Conservation (phyloP, 37 sponge, comb jelly and placozoan genomes). For the Crambe crambe region DNA sequence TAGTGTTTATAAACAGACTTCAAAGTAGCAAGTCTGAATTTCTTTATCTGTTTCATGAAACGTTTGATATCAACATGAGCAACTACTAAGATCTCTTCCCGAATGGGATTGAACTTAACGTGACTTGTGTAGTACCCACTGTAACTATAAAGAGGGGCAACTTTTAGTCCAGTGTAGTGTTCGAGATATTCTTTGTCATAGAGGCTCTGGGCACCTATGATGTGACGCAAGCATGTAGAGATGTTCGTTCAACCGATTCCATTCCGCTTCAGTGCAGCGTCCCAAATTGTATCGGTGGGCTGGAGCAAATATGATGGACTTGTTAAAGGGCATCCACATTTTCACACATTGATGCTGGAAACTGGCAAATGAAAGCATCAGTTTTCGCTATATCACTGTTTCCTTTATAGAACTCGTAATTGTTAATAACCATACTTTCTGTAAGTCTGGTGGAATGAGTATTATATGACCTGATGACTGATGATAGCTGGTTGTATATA, state of each 20-base stretch:
- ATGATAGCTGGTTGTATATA: conserved; percentile 21
- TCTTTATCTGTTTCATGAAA: conserved; percentile 7
- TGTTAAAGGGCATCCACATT: conserved; percentile 66
- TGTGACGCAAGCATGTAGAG: conserved; percentile 25
- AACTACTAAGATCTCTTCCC: conserved; percentile 19
- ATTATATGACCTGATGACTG: not conserved
- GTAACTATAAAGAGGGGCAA: conserved; percentile 29
- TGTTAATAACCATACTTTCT: conserved; percentile 26
- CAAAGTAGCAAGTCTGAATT: conserved; percentile 1
- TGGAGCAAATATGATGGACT: conserved; percentile 24
- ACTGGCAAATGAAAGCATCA: conserved; percentile 44
- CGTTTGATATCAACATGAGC: not conserved
- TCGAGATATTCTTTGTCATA: conserved; percentile 54
- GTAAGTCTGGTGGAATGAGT: conserved; percentile 8
- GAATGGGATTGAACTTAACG: conserved; percentile 16
- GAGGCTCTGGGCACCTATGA: conserved; percentile 23
- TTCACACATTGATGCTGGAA: conserved; percentile 45
- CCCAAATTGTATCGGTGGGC: conserved; percentile 57
- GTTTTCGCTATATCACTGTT: conserved; percentile 9
- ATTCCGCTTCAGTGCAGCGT: conserved; percentile 28
- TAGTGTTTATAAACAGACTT: conserved; percentile 5
- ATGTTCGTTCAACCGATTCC: conserved; percentile 39
- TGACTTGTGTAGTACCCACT: conserved; percentile 15
- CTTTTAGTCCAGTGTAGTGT: conserved; percentile 49
- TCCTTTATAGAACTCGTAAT: conserved; percentile 41